These are phyloP conservation scores for Rhinolophus ferrumequinum DNA, from an alignment of 2,113 vertebrate species.

Conservation along the genomic window DNA sequence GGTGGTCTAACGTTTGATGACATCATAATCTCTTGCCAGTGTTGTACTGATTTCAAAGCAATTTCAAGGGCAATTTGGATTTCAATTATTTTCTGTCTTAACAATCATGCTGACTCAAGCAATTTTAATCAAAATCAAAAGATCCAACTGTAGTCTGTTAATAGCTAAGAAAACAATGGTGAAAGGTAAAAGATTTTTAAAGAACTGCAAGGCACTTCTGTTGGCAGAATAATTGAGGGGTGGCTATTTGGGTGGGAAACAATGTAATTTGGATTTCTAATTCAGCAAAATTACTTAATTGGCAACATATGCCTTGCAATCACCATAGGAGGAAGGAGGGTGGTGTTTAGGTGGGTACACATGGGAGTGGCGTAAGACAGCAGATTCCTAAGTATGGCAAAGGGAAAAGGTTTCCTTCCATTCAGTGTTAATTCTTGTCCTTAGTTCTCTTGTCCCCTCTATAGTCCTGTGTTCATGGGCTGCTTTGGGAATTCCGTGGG, in stretches of 20 bases:
- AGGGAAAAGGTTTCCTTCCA: neutral
- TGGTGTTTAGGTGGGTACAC: neutral
- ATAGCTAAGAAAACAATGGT: constrained; percentile 94
- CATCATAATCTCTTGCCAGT: constrained; percentile 33
- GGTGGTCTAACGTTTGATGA: constrained; percentile 18
- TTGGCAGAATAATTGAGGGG: constrained; percentile 93
- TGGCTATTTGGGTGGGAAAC: constrained; percentile 91
- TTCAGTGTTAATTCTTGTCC: neutral
- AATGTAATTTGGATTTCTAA: constrained; percentile 90
- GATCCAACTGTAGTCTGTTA: constrained; percentile 89
- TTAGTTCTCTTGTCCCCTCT: neutral
- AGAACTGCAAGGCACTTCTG: constrained; percentile 87
- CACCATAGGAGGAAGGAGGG: constrained; percentile 9
- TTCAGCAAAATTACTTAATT: constrained; percentile 90
- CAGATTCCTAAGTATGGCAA: neutral
- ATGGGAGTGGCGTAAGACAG: neutral
- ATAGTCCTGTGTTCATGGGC: neutral
- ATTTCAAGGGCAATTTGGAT: constrained; percentile 85
- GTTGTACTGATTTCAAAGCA: constrained; percentile 85
- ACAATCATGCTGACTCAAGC: constrained; percentile 82
- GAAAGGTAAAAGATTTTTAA: constrained; percentile 87
- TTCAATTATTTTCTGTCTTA: constrained; percentile 81
- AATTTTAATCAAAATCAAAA: constrained; percentile 86
- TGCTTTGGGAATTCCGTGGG: neutral
- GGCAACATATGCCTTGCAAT: constrained; percentile 88